Evolutionary conservation across 2,888 invertebrate species (phyloP).

Genomic region (Dichetophora obliterata): DNA sequence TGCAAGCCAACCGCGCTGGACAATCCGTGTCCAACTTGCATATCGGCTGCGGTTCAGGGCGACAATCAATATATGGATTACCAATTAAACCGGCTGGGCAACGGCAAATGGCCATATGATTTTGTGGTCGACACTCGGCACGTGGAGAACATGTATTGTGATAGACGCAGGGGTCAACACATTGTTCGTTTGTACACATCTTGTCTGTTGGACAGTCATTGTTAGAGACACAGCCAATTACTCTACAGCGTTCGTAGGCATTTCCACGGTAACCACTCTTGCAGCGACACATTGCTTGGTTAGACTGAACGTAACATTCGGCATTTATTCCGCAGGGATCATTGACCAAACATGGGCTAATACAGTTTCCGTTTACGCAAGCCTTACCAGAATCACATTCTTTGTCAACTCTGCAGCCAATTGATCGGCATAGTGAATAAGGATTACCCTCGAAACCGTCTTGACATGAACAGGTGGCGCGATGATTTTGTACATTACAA

Average conservation of each 20-base stretch:
- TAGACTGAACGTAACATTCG: conserved; percentile 83
- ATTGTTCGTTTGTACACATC: conserved; percentile 87
- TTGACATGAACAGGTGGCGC: conserved; percentile 88
- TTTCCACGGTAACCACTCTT: conserved; percentile 85
- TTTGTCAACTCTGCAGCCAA: conserved; percentile 85
- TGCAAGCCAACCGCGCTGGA: conserved; percentile 82
- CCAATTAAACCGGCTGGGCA: conserved; percentile 83
- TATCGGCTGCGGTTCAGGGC: conserved; percentile 79
- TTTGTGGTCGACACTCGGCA: conserved; percentile 84
- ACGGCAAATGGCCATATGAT: conserved; percentile 88
- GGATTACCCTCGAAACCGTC: conserved; percentile 90
- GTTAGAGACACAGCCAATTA: conserved; percentile 87
- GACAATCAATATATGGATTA: conserved; percentile 86
- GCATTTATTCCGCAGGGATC: conserved; percentile 86
- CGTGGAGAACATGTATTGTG: conserved; percentile 82
- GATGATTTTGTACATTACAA: conserved; percentile 85
- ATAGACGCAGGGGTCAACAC: conserved; percentile 85
- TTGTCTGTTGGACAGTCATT: conserved; percentile 89
- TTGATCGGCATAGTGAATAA: conserved; percentile 81
- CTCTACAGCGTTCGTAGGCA: conserved; percentile 79
- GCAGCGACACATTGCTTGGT: conserved; percentile 84
- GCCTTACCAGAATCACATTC: conserved; percentile 88
- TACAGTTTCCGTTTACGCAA: conserved; percentile 87
- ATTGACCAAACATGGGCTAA: conserved; percentile 86
- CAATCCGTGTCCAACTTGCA: conserved; percentile 88